A percentile compares a stretch with the other conserved stretches of the same genome.
These are phyloP conservation scores for Microcebus jonahi DNA, from an alignment of 2,113 vertebrate genomes.

Conservation along the genomic window DNA sequence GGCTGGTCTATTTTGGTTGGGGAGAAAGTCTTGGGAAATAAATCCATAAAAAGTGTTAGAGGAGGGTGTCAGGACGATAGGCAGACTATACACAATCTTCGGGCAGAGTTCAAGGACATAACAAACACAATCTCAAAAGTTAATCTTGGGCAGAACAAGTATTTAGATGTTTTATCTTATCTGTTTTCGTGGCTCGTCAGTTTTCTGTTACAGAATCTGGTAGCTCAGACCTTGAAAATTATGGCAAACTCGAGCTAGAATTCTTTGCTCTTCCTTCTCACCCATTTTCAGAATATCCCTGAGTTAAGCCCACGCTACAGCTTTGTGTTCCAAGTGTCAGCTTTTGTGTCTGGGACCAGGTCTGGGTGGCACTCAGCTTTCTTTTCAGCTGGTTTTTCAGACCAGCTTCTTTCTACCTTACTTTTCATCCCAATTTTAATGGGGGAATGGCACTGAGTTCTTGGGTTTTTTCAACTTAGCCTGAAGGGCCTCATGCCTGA, in stretches of 20 bases:
- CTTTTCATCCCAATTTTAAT: constrained; percentile 33
- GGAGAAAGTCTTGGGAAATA: not conserved
- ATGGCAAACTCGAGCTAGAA: not conserved
- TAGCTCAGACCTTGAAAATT: not conserved
- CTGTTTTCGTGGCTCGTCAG: not conserved
- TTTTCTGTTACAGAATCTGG: not conserved
- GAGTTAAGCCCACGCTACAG: not conserved
- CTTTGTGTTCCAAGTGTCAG: not conserved
- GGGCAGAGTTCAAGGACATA: not conserved
- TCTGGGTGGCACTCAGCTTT: not conserved
- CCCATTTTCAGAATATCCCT: not conserved
- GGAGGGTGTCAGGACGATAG: not conserved
- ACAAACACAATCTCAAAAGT: not conserved
- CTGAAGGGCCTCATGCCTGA: constrained; percentile 35
- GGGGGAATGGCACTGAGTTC: constrained; percentile 7
- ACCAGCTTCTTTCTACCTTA: not conserved
- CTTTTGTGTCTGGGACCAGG: not conserved
- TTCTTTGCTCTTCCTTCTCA: not conserved
- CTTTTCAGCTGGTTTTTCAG: not conserved
- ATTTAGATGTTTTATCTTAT: not conserved
- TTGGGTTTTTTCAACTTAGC: constrained; percentile 30
- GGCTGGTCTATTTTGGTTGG: not conserved
- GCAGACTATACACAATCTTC: not conserved
- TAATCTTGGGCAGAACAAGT: not conserved
- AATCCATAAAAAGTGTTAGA: not conserved